Evolutionary conservation across 2,113 vertebrate genomes (phyloP).

Genomic region (Arothron firmamentum): DNA sequence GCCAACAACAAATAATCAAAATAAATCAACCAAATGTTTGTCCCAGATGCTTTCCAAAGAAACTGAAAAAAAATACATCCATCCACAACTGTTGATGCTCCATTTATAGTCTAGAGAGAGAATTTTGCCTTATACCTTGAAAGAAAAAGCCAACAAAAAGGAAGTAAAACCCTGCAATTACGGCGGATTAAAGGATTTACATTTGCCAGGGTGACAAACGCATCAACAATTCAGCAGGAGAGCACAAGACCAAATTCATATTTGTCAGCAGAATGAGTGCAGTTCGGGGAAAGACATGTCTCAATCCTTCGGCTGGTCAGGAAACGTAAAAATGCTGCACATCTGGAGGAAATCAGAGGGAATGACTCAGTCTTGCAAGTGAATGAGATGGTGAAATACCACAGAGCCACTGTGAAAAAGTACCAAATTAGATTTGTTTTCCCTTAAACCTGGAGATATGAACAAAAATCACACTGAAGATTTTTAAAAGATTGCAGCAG

Average conservation of each 20-base stretch:
- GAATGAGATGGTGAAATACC: constrained; percentile 67
- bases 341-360: constrained; percentile 74
- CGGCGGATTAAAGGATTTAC: constrained; percentile 50
- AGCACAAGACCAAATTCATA: constrained; percentile 21
- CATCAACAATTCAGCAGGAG: background rate
- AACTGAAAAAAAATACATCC: constrained; percentile 6
- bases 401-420: constrained; percentile 49
- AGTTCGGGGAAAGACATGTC: constrained; percentile 51
- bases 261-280: constrained; percentile 54
- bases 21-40: too few relatives aligned
- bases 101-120: constrained; percentile 14
- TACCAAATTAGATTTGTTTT: too few relatives aligned
- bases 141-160: constrained; percentile 15
- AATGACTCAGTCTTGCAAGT: constrained; percentile 69
- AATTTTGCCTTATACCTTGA: constrained; percentile 12
- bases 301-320: constrained; percentile 59
- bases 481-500: too few relatives aligned
- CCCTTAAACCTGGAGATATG: too few relatives aligned
- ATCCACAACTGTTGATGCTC: constrained; percentile 19
- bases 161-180: constrained; percentile 32
- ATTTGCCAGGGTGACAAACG: constrained; percentile 10
- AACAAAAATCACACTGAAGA: too few relatives aligned
- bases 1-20: too few relatives aligned
- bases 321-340: constrained; percentile 64
- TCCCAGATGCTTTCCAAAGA: background rate